A percentile compares a stretch with the other conserved stretches of the same genome.
Evolutionary conservation across 2,113 vertebrate genomes (phyloP).

Genomic region (Hypocryptadius cinnamomeus): DNA sequence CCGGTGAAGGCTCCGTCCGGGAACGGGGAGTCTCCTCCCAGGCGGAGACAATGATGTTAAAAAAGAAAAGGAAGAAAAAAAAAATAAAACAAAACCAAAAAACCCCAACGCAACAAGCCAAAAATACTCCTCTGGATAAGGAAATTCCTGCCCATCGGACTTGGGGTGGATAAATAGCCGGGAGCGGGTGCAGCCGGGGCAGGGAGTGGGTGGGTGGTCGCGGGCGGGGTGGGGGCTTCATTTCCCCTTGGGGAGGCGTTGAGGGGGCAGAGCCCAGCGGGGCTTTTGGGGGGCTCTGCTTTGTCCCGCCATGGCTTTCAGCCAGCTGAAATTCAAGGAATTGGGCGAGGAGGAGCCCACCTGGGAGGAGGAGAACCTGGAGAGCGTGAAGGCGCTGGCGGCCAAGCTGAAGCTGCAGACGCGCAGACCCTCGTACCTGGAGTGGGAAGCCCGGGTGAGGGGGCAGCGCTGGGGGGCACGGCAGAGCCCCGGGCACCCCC

Average conservation of each 20-base stretch:
- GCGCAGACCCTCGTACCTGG: slow-evolving; percentile 85
- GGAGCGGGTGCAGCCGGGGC: not conserved
- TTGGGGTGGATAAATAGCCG: slow-evolving; percentile 32
- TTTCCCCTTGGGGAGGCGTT: not conserved
- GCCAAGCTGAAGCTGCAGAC: slow-evolving; percentile 90
- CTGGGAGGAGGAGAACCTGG: slow-evolving; percentile 75
- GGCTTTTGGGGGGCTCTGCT: accelerated
- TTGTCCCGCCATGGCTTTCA: slow-evolving; percentile 32
- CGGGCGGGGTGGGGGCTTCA: accelerated
- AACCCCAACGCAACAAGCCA: not conserved
- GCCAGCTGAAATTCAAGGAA: slow-evolving; percentile 74
- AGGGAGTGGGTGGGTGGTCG: not conserved
- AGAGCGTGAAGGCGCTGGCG: slow-evolving; percentile 83
- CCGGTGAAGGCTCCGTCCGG: slow-evolving; percentile 60
- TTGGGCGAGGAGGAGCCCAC: slow-evolving; percentile 72
- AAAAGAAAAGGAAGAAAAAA: not conserved
- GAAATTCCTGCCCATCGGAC: slow-evolving; percentile 23
- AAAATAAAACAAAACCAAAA: not conserved
- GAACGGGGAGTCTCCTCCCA: slow-evolving; percentile 56
- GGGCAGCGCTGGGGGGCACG: slow-evolving; percentile 73
- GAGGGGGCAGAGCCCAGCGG: accelerated
- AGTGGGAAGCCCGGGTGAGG: slow-evolving; percentile 84
- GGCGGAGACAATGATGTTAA: slow-evolving; percentile 48
- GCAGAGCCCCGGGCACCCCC: not conserved
- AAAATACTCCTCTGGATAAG: not conserved